Evolutionary conservation across 1,140 invertebrate species (phyloP).

Genomic region (Streblospio benedicti): DNA sequence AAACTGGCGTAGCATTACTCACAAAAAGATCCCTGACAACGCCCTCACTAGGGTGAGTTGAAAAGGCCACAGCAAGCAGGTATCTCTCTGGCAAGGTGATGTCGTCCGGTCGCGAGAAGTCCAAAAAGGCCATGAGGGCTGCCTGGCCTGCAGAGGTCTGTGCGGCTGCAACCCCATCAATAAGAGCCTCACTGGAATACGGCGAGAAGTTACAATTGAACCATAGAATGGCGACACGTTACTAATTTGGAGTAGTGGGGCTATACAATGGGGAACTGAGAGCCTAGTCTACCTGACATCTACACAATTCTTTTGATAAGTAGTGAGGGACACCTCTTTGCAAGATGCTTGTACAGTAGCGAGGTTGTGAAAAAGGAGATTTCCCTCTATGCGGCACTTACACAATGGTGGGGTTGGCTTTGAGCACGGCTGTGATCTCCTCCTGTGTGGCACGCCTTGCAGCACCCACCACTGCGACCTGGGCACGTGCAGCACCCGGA

Average conservation of each 20-base stretch:
- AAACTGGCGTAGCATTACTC: constrained; percentile 9
- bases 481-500: no score
- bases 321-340: not conserved
- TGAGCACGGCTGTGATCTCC: no score
- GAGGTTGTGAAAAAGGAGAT: not conserved
- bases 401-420: no score
- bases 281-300: not conserved
- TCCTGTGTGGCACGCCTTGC: no score
- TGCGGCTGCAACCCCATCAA: constrained; percentile 41
- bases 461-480: no score
- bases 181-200: constrained; percentile 31
- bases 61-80: constrained; percentile 35
- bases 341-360: not conserved
- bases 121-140: constrained; percentile 36
- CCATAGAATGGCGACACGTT: not conserved
- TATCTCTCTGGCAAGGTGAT: constrained; percentile 34
- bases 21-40: constrained; percentile 37
- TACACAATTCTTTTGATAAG: not conserved
- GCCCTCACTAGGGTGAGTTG: constrained; percentile 37
- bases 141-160: constrained; percentile 35
- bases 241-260: not conserved
- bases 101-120: constrained; percentile 33
- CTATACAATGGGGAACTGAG: not conserved
- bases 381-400: no score
- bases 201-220: not conserved